Evolutionary conservation across 2,888 invertebrate species (phyloP).

Genomic region (Pristionchus arcanus): DNA sequence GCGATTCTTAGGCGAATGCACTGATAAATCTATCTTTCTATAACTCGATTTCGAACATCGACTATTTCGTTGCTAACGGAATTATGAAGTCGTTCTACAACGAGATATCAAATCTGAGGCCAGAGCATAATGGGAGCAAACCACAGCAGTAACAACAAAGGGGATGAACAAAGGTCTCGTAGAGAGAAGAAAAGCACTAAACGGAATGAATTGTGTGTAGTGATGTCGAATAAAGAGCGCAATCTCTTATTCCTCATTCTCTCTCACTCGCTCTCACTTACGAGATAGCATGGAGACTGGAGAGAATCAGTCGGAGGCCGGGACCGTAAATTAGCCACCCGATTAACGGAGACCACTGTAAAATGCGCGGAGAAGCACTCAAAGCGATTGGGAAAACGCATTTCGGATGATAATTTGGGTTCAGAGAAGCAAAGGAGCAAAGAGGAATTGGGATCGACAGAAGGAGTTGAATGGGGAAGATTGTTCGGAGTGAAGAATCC

Average conservation of each 20-base stretch:
- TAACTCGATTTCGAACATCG: too few relatives aligned
- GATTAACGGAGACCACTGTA: neutral
- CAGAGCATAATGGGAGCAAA: neutral
- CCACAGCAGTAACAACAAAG: neutral
- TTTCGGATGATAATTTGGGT: neutral
- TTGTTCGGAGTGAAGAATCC: too few relatives aligned
- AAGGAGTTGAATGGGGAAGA: neutral
- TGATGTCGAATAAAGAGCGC: neutral
- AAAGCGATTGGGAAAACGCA: neutral
- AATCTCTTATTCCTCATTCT: neutral
- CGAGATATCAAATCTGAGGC: neutral
- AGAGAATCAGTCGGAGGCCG: neutral
- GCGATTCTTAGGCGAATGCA: too few relatives aligned
- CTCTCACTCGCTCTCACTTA: neutral
- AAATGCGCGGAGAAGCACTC: slow-evolving; percentile 22
- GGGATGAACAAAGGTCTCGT: neutral
- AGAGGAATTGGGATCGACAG: neutral
- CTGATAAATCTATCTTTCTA: too few relatives aligned
- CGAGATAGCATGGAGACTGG: neutral
- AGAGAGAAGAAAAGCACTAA: neutral
- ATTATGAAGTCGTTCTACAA: too few relatives aligned
- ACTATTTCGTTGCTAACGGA: too few relatives aligned
- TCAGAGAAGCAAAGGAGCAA: neutral
- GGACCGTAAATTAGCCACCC: neutral
- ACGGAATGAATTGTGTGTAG: slow-evolving; percentile 6